These are phyloP conservation scores for Cercopithecus neglectus DNA, from an alignment of 2,797 vertebrate species.

Conservation along the genomic window DNA sequence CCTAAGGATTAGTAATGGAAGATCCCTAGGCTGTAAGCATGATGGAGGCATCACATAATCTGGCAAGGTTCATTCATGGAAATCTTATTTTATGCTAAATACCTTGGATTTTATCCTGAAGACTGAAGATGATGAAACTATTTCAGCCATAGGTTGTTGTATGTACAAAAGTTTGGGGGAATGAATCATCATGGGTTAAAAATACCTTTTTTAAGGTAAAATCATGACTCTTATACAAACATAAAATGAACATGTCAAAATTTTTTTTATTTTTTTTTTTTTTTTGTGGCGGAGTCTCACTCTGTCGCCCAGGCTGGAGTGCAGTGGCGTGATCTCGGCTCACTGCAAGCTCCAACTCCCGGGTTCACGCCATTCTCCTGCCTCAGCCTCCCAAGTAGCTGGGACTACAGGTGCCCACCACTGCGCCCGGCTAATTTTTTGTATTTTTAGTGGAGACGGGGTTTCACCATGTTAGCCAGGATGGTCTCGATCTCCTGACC, in stretches of 20 bases:
- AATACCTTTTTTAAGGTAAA: not conserved
- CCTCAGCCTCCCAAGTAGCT: no score
- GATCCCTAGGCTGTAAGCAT: no score
- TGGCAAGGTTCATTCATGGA: not conserved
- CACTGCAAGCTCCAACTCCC: no score
- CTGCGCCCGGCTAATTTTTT: no score
- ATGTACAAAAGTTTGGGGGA: not conserved
- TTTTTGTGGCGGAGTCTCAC: fast-evolving
- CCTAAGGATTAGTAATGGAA: not conserved
- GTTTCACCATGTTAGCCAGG: no score
- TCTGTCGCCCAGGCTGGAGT: no score
- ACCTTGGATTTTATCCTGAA: not conserved
- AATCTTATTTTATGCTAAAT: not conserved
- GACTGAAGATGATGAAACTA: not conserved
- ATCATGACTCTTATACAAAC: not conserved
- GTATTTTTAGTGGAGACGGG: no score
- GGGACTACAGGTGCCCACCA: no score
- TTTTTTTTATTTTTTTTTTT: no score
- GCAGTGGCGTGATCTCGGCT: no score
- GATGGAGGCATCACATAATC: not conserved
- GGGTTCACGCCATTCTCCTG: no score
- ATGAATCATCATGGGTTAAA: not conserved
- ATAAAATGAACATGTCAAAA: not conserved
- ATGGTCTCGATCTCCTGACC: no score
- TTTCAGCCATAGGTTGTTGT: not conserved